Evolutionary conservation across 2,888 invertebrate species (phyloP).

Genomic region (Hyalella azteca): DNA sequence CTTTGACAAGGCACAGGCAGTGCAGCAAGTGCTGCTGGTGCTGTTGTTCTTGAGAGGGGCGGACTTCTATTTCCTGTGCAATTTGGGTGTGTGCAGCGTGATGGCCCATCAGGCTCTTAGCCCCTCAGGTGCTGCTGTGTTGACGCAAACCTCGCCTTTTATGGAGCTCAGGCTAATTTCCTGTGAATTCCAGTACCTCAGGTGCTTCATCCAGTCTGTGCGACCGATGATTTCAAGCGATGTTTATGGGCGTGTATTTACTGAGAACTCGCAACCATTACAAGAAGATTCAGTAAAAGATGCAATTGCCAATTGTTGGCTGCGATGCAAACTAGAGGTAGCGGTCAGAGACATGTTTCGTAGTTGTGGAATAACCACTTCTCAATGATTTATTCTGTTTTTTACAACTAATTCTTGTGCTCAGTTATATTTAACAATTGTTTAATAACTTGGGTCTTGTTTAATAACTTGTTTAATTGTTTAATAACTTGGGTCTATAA

Average conservation of each 20-base stretch:
- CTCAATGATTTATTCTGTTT: no score
- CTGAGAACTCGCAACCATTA: no score
- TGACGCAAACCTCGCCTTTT: background rate
- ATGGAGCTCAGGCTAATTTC: background rate
- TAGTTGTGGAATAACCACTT: no score
- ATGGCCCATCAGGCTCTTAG: background rate
- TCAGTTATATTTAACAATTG: no score
- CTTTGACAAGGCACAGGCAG: background rate
- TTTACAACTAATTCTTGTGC: no score
- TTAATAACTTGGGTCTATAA: no score
- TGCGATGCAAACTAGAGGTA: no score
- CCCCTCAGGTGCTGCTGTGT: background rate
- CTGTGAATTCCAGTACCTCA: background rate
- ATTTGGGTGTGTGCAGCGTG: background rate
- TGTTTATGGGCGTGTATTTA: background rate
- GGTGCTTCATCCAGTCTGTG: background rate
- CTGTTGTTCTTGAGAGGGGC: background rate
- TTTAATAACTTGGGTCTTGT: no score
- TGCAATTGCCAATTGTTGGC: no score
- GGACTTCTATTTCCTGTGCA: background rate
- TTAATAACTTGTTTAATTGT: no score
- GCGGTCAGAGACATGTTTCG: no score
- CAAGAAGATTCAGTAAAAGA: no score
- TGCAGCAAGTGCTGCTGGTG: slow-evolving; percentile 1
- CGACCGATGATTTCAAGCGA: background rate